Base-by-base conservation (phyloP, 2,797 vertebrate species). In the Eidolon dupreanum region DNA sequence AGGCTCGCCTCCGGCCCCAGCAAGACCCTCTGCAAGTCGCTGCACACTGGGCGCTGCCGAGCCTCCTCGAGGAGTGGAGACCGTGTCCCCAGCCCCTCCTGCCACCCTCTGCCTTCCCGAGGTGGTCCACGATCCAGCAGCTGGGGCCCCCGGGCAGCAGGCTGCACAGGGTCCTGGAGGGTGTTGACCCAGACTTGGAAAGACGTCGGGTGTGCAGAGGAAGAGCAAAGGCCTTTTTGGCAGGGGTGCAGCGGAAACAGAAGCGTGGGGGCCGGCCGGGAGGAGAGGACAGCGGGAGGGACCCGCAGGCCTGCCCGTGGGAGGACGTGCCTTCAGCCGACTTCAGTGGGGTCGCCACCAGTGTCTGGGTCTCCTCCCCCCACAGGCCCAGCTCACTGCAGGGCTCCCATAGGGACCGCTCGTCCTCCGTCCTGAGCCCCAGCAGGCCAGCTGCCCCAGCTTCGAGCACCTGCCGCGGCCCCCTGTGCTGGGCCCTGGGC, bases 71-170 rank as follows among this genome's bases (percentile, higher is more conserved):
- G 49, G 31, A 73, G 49, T 15, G 26, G 15, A 79, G 51, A 20
- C 36, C 46, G 12, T 24, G 9, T 71, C 71, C 43, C 19, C 16
- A 13, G 49, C 19, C 24, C 59, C 61, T 61, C 33, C 11, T 9
- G 0, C 43, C n/a, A 1, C 1, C 0, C 55, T 46, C 1, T 6
- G 36, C 31, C 49, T 33, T 55, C 1, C 57, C 2, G 17, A 51
- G 46, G 38, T 49, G 20, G 28, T 49, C 63, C 6, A 4, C 31
- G 16, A 26, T 57, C 53, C 16, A 6, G 28, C 20, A 57, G 66
- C 79, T 10, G 10, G 53, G 61, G 57, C n/a, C 46, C 51, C 87
- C 5, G 22, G 46, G 49, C 49, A 59, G 20, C n/a, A 28, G 31
- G 22, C 43, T 70, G 63, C 26, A 79, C 7, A 71, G 33, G 59